phyloP scores from a whole-genome alignment of 2,113 vertebrate species.

The Thermophis baileyi region DNA sequence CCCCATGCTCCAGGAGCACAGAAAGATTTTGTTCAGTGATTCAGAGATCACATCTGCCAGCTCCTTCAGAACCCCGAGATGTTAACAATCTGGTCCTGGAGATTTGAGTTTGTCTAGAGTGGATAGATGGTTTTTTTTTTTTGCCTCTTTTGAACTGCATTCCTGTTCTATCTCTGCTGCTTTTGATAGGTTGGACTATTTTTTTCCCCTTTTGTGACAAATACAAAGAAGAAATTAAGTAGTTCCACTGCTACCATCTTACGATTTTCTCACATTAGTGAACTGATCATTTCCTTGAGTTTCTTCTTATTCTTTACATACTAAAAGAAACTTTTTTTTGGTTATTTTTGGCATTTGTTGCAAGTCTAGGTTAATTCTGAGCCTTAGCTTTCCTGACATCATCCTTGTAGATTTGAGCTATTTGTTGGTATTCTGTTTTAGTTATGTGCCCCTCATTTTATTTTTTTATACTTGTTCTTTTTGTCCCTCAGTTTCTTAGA shows the following conservation, averaged over 20 bases:
- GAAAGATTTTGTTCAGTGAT: not conserved
- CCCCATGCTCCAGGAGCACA: not conserved
- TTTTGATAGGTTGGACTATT: not conserved
- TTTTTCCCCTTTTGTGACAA: not conserved
- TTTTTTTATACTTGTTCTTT: not conserved
- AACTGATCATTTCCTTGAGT: not conserved
- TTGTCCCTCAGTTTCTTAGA: not conserved
- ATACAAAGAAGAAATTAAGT: not conserved
- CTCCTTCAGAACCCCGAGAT: not conserved
- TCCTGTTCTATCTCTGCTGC: not conserved
- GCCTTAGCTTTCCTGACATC: not conserved
- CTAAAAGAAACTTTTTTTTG: not conserved
- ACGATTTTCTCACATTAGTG: not conserved
- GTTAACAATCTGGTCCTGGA: not conserved
- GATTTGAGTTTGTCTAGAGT: too few relatives aligned
- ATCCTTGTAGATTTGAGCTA: not conserved
- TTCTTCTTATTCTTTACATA: not conserved
- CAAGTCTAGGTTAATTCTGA: not conserved
- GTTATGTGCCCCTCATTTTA: not conserved
- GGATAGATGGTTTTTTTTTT: not conserved
- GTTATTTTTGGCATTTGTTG: not conserved
- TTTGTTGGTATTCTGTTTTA: too few relatives aligned
- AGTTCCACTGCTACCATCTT: not conserved
- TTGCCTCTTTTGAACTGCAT: not conserved
- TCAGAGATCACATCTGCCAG: not conserved